These are phyloP conservation scores for Arbacia lixula DNA, from an alignment of 53 echinoderm and acorn worm genomes.

Conservation along the genomic window DNA sequence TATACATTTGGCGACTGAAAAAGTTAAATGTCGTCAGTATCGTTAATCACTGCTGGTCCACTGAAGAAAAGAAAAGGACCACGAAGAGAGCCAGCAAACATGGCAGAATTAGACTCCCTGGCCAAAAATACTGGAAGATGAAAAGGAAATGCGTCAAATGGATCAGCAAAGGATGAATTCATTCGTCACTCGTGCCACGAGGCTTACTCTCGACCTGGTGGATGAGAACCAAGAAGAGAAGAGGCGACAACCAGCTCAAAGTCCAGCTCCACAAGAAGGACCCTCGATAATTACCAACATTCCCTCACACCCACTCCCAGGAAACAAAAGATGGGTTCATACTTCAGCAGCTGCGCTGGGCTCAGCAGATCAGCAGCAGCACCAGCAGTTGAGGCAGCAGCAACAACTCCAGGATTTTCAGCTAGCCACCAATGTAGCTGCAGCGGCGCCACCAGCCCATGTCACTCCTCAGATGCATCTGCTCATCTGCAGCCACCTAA, in stretches of 20 bases:
- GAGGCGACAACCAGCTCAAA: background rate
- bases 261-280: slow-evolving; percentile 7
- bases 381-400: slow-evolving; percentile 17
- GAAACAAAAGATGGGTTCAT: background rate
- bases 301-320: too few species aligned
- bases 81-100: background rate
- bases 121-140: too few species aligned
- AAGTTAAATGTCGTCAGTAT: too few species aligned
- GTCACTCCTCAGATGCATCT: slow-evolving; percentile 10
- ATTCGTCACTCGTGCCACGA: too few species aligned
- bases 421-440: slow-evolving; percentile 23
- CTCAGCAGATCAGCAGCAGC: slow-evolving; percentile 17
- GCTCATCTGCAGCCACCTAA: slow-evolving; percentile 23
- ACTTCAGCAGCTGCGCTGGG: background rate
- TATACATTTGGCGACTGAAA: too few species aligned
- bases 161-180: slow-evolving; percentile 51
- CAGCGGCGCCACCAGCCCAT: slow-evolving; percentile 27
- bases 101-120: background rate
- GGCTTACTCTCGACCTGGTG: background rate
- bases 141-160: slow-evolving; percentile 52
- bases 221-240: background rate
- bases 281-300: background rate
- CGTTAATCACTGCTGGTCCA: too few species aligned
- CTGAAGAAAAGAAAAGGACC: too few species aligned
- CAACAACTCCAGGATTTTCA: slow-evolving; percentile 28